These are phyloP conservation scores for Leptopilina boulardi DNA, from an alignment of 1,140 invertebrate species.

Conservation along the genomic window DNA sequence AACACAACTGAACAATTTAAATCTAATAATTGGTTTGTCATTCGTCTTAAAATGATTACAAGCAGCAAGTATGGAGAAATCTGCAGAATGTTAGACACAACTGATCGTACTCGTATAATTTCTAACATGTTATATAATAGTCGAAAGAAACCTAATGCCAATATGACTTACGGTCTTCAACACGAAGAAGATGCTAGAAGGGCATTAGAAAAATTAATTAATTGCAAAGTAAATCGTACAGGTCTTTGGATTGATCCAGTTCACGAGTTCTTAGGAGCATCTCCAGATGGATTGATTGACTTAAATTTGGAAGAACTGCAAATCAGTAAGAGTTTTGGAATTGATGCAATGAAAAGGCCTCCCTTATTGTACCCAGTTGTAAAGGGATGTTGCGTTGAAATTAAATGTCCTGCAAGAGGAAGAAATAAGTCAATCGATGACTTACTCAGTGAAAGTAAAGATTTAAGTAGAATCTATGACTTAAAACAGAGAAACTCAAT, in stretches of 20 bases:
- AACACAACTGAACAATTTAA: constrained; percentile 55
- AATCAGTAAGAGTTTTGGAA: not conserved
- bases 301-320: not conserved
- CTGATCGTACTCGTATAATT: constrained; percentile 50
- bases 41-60: constrained; percentile 60
- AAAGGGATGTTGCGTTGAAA: no score
- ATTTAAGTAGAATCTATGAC: constrained; percentile 45
- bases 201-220: constrained; percentile 48
- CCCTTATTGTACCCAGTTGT: no score
- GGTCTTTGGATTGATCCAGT: constrained; percentile 68
- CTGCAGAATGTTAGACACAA: constrained; percentile 51
- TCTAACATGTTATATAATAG: constrained; percentile 52
- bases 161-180: constrained; percentile 56
- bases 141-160: constrained; percentile 41
- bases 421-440: constrained; percentile 45
- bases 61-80: constrained; percentile 68
- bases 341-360: constrained; percentile 38
- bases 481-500: constrained; percentile 45
- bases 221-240: constrained; percentile 56
- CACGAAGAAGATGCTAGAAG: constrained; percentile 61
- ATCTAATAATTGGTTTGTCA: constrained; percentile 56
- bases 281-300: constrained; percentile 69
- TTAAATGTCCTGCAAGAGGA: constrained; percentile 47
- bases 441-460: constrained; percentile 41
- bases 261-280: constrained; percentile 61